phyloP scores from a whole-genome alignment of 2,888 invertebrate genomes.

The Folsomia manolachei region DNA sequence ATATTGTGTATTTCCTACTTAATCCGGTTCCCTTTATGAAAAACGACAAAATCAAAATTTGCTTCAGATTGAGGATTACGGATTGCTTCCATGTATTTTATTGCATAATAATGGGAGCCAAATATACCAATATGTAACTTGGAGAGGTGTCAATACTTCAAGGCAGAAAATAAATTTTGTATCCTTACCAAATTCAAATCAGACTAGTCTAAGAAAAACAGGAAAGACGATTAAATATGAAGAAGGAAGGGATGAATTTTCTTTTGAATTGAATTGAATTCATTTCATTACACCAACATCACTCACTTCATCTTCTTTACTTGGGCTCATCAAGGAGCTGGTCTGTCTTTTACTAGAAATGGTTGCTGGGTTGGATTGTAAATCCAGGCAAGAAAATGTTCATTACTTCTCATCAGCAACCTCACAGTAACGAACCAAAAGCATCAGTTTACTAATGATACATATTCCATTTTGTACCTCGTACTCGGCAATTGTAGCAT shows the following conservation, averaged over 20 bases:
- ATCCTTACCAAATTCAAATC: neutral
- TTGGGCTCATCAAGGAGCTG: neutral
- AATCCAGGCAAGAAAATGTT: too few species aligned
- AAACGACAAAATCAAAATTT: neutral
- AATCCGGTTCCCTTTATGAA: too few species aligned
- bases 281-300: conserved; percentile 19
- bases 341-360: neutral
- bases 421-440: neutral
- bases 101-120: neutral
- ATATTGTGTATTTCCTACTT: neutral
- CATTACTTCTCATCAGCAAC: neutral
- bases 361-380: neutral
- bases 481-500: neutral
- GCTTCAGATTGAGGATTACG: neutral
- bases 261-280: conserved; percentile 42
- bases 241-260: conserved; percentile 23
- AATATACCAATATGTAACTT: neutral
- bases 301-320: conserved; percentile 4
- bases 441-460: neutral
- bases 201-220: neutral
- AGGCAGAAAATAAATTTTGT: too few species aligned
- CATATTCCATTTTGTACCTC: neutral
- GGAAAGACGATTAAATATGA: neutral
- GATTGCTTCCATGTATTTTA: too few species aligned
- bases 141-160: neutral